Evolutionary conservation across 2,888 invertebrate genomes (phyloP), one percentile per base, ranked within the genome.

Genomic region (Phanerotoma sp.): DNA sequence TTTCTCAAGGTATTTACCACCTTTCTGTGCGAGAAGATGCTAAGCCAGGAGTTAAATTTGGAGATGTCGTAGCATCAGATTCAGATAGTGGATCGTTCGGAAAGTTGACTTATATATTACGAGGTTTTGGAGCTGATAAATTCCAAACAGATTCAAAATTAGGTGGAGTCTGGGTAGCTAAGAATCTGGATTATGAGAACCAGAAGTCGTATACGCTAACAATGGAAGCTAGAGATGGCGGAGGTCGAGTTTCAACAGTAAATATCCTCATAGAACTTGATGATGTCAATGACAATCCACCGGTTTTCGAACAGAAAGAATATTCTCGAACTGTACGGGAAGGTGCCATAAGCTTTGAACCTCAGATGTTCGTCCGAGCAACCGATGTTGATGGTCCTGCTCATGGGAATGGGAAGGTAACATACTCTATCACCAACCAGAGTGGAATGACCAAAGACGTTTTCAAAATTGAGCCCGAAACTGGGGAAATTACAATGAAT

Each of bases 171-270:
- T 86, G 80, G 56, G 84, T 91, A 1, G 81, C 81, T 0, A 82
- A 83, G 58, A 67, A 77, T 5, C 75, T 93, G 41, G 91, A 94
- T 71, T 89, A 89, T 68, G 93, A 94, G 71, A 83, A 82, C 10
- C 89, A 91, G 64, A 88, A 87, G 64, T 87, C 87, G 54, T 93
- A 89, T 62, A 89, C 89, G 54, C 75, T 93, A 53, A 90, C 89
- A 0, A 81, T 91, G 49, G 88, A 89, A 59, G 93, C 92, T 0
- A 84, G 82, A 59, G 93, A 94, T 70, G 91, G 91, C 0, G 92
- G 93, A 0, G 89, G 88, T 0, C 83, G 84, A 62, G 82, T 86
- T 11, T 83, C 87, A 0, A 85, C 87, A 22, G 85, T 86, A 0
- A 88, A 88, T 73, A 78, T 91, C 32, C 83, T 85, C 46, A 81